phyloP scores from a whole-genome alignment of 2,888 invertebrate species.

The Sycophila texana region DNA sequence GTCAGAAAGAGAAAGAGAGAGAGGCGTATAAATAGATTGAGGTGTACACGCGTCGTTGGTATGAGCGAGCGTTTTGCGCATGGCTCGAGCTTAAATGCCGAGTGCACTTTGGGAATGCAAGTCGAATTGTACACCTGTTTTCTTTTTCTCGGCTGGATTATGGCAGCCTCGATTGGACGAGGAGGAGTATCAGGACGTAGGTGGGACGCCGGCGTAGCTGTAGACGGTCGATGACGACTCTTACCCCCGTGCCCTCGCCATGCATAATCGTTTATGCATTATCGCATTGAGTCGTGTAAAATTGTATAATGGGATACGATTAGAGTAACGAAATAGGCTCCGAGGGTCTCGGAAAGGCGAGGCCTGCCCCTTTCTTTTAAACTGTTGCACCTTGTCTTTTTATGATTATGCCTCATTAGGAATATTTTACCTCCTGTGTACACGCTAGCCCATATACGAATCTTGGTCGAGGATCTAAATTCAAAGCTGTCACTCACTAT shows the following conservation, averaged over 20 bases:
- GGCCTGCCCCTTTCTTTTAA: no score
- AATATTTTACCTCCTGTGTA: constrained; percentile 17
- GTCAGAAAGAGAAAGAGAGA: constrained; percentile 18
- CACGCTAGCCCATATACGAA: neutral
- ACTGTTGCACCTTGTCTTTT: neutral
- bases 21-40: constrained; percentile 9
- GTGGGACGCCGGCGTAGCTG: neutral
- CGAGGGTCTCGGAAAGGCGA: no score
- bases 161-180: no score
- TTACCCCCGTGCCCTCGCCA: no score
- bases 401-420: constrained; percentile 18
- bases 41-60: constrained; percentile 14
- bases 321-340: no score
- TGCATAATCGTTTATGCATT: no score
- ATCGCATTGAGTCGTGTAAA: no score
- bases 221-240: neutral
- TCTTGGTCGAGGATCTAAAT: constrained; percentile 18
- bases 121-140: constrained; percentile 35
- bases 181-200: neutral
- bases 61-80: constrained; percentile 31
- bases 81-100: constrained; percentile 7
- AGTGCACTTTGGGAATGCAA: constrained; percentile 25
- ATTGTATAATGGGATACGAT: no score
- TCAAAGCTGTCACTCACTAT: constrained; percentile 17
- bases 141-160: neutral